Evolutionary conservation across 2,888 invertebrate genomes (phyloP).

Genomic region (Nephrotoma guestfalica): DNA sequence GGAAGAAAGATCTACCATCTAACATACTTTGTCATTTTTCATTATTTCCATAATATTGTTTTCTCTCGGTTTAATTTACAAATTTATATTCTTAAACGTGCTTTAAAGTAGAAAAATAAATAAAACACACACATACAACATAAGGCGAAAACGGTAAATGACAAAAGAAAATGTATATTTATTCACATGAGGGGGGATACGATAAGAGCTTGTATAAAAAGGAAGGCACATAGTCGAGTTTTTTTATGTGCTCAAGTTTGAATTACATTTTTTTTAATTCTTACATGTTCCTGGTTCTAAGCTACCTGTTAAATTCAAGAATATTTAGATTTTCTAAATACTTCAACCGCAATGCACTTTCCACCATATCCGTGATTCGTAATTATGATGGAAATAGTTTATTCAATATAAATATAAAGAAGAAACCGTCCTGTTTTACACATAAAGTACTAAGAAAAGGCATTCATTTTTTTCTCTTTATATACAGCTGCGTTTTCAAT

Average conservation of each 20-base stretch:
- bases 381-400: not conserved
- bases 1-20: not conserved
- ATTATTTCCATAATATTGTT: not conserved
- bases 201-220: not conserved
- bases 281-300: no score
- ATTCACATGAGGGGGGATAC: not conserved
- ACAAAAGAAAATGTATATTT: not conserved
- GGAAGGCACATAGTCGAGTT: not conserved
- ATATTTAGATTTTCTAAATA: not conserved
- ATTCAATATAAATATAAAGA: no score
- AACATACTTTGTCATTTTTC: not conserved
- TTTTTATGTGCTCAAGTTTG: not conserved
- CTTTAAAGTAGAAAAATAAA: not conserved
- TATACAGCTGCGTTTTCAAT: no score
- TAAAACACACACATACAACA: not conserved
- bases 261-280: not conserved
- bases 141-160: not conserved
- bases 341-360: not conserved
- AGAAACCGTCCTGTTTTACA: no score
- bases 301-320: not conserved
- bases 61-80: not conserved
- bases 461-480: no score
- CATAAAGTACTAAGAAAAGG: no score
- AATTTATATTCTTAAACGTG: not conserved
- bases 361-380: not conserved